Evolutionary conservation across 2,888 invertebrate species (phyloP).

Genomic region (Clanis bilineata): DNA sequence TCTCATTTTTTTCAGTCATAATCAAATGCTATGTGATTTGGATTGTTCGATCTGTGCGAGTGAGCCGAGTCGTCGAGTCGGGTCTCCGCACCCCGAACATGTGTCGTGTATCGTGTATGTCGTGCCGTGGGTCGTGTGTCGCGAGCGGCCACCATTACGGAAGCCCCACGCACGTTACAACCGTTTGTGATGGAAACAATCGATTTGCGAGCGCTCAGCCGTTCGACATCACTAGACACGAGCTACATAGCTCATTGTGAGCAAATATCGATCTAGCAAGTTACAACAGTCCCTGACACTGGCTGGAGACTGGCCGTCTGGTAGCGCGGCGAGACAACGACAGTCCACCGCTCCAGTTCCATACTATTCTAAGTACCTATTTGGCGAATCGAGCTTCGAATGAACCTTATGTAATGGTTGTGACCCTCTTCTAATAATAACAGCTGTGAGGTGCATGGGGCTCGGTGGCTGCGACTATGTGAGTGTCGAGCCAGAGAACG

Average conservation of each 20-base stretch:
- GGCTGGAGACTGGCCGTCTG: slow-evolving; percentile 8
- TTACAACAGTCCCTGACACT: slow-evolving; percentile 12
- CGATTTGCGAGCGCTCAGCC: slow-evolving; percentile 11
- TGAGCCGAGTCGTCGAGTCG: slow-evolving; percentile 8
- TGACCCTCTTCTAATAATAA: slow-evolving; percentile 5
- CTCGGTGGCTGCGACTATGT: not conserved
- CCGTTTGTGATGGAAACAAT: slow-evolving; percentile 14
- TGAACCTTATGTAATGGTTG: slow-evolving; percentile 8
- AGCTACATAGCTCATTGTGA: slow-evolving; percentile 7
- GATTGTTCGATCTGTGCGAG: slow-evolving; percentile 13
- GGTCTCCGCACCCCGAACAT: slow-evolving; percentile 7
- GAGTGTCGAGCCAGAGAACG: not conserved
- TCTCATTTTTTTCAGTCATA: slow-evolving; percentile 11
- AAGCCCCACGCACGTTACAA: slow-evolving; percentile 14
- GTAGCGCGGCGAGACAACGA: not conserved
- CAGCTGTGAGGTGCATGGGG: slow-evolving; percentile 6
- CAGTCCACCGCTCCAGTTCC: not conserved
- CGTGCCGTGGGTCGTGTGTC: not conserved
- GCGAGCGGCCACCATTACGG: slow-evolving; percentile 8
- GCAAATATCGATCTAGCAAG: slow-evolving; percentile 6
- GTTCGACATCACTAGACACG: not conserved
- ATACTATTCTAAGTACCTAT: not conserved
- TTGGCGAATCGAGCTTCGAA: not conserved
- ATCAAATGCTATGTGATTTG: slow-evolving; percentile 4
- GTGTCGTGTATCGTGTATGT: not conserved